Base-by-base conservation (phyloP, 2,113 vertebrate genomes). In the Sinocyclocheilus grahami region DNA sequence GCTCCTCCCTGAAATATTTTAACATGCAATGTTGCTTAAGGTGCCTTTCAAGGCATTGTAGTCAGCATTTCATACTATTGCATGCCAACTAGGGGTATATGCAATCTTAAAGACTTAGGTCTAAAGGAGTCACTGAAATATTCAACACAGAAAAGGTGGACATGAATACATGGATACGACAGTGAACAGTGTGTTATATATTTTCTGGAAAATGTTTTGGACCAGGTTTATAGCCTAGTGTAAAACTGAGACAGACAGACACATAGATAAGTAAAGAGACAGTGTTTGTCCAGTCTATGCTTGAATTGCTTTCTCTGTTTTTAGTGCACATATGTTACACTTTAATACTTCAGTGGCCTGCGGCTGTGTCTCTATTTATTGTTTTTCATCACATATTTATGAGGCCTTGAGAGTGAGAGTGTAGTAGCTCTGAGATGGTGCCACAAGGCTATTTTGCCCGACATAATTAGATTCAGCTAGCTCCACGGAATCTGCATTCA, bases 331-430 rank as follows among this genome's bases (percentile, higher is more conserved):
- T 16, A 51, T 27, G 24, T 69, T 77, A 30, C 13, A 39, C 81
- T 78, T 84, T 84, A 79, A 55, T 48, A 72, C 33, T 83, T 51
- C 24, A 76, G 22, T 20, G 33, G 5, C 82, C 24, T 48, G 71
- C 18, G 24, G 86, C 67, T 46, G 84, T 78, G 62, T 84, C 78
- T 87, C 67, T 75, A 79, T 90, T 87, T 90, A 87, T 87, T 89
- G 71, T 88, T 89, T 82, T 77, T 48, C 20, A 86, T 91, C 33
- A 90, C 87, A 91, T 84, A 86, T 91, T 48, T 5, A 88, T 88
- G 87, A 51, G 72, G 13, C 62, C 78, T 79, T 51, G 37, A 81
- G 22, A 85, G 78, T 46, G 72, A 75, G 39, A 76, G 72, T 16
- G 22, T n/a, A 27, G 27, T 5, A 24, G 46, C 42, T 76, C 46